Base-by-base conservation (phyloP, 2,797 vertebrate species). In the Apogon talboti region DNA sequence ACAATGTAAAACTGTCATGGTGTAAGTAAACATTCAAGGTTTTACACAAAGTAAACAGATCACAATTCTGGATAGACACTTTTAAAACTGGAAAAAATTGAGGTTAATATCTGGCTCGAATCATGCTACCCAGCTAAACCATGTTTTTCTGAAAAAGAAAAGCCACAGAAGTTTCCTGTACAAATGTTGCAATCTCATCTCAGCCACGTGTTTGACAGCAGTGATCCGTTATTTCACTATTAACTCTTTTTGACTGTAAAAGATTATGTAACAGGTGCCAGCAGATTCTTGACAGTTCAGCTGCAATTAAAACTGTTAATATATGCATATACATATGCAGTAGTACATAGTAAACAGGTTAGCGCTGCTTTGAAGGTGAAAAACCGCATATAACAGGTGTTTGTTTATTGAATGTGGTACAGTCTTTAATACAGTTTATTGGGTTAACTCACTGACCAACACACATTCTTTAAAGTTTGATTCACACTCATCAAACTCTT, bases 161-260 rank as follows among this genome's bases (percentile, higher is more conserved):
- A 72, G 52, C 77, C 51, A 55, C 83, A 81, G 24, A 58, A 64
- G 68, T 76, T 91, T 92, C 91, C 85, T 86, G 84, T 83, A 16
- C 4, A 48, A 44, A 40, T 88, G 64, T 63, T 85, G 82, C 75
- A 89, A 76, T 77, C 35, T 42, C 24, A 56, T 76, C 70, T 56
- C 0, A 52, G 67, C 64, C 71, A 64, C 33, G 2, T 53, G 48
- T 43, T 30, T 0, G 30, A 55, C 37, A 59, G 15, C 16, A 45
- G 14, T 16, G 3, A 9, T 4, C 1, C 13, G 0, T 5, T 10
- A 30, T 48, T 19, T 45, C 13, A 49, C 28, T 4, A 4, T 2
- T 48, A 3, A 21, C 11, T n/a, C 12, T 37, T 19, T 13, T 30
- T 51, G 2, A 14, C 30, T 7, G 7, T 33, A 9, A 33, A 7